Percentiles rank a stretch among this genome's conserved stretches.
Conservation (phyloP, 2,113 vertebrate genomes). For the Rhabdornis inornatus region DNA sequence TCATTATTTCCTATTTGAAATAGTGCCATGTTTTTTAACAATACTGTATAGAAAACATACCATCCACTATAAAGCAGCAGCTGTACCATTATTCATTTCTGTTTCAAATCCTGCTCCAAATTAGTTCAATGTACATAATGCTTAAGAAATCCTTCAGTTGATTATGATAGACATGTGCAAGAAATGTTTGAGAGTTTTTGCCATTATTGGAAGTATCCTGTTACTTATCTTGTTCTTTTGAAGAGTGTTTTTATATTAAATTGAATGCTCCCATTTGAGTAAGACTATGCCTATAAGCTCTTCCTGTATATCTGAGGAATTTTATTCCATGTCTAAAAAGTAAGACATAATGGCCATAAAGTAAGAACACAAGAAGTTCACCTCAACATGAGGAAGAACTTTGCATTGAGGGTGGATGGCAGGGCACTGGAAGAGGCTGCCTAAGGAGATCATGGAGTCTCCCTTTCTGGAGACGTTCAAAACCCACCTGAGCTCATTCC, state of each 20-base stretch:
- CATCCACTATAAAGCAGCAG: background rate
- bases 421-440: background rate
- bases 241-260: background rate
- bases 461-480: background rate
- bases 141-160: background rate
- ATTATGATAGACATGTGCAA: background rate
- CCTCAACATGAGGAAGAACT: no score
- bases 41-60: background rate
- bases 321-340: background rate
- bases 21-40: background rate
- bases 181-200: background rate
- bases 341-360: background rate
- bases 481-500: background rate
- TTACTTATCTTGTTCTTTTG: background rate
- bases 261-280: background rate
- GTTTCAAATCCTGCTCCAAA: background rate
- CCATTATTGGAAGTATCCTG: background rate
- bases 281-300: background rate
- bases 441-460: background rate
- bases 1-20: background rate
- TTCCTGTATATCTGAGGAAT: background rate
- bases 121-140: background rate
- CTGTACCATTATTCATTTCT: background rate
- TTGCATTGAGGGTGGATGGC: background rate
- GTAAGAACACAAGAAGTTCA: background rate